Base-by-base conservation (phyloP, 2,797 vertebrate genomes). In the Hafferia zeledoni region DNA sequence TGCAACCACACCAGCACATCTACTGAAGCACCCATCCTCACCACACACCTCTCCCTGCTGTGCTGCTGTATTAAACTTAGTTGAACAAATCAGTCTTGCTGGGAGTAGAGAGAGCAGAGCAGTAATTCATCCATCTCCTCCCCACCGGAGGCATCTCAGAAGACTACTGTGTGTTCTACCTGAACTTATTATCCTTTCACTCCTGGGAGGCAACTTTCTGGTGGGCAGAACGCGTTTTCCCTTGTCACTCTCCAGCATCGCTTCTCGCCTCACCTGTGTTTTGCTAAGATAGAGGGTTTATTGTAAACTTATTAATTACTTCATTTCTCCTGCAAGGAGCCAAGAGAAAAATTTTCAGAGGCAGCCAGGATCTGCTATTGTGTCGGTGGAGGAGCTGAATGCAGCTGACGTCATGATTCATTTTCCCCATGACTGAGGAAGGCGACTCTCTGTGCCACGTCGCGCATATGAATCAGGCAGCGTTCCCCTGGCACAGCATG, bases 221-320 rank as follows among this genome's bases (percentile, higher is more conserved):
- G 31, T 1, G 11, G 92, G 92, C 77, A 83, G 81, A 67, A 74
- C 31, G 22, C 61, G 64, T 53, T 89, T 94, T 96, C 93, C 88
- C 92, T 91, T 88, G 95, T 95, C 92, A 12, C 79, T 84, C 91
- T 89, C 86, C 93, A 94, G 78, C 90, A 87, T 91, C 37, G 28
- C 87, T 95, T 79, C 90, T 86, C n/a, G 37, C 76, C 55, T 93
- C 77, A 83, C 93, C 83, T 84, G 85, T 96, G 96, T 94, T 97
- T 90, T 81, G 83, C 94, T 90, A 96, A 96, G 97, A 97, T 96
- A 97, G 95, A 93, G 95, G 95, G 94, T 93, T 97, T 95, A 97
- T 96, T 97, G 95, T 95, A 95, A 97, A 97, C 95, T 96, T 97
- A 97, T 97, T 97, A 97, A 98, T 97, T 97, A 96, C 97, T 97